Base-by-base conservation (phyloP, 2,113 vertebrate genomes). In the Elachura formosa region DNA sequence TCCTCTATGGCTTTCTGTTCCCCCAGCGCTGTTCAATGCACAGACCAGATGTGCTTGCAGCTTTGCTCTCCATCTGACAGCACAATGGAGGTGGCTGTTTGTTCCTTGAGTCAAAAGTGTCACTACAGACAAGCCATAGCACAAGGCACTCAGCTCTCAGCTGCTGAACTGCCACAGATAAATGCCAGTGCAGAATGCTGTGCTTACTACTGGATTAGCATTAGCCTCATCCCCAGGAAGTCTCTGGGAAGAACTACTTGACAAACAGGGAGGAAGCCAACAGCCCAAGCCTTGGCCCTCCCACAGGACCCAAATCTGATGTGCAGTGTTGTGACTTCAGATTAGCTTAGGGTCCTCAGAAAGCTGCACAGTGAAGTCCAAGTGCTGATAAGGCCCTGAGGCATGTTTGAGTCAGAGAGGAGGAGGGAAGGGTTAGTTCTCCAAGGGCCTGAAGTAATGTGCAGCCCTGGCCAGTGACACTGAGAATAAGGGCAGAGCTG, bases 401-500 rank as follows among this genome's bases (percentile, higher is more conserved):
- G 92, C 78, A n/a, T 2, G 2, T 83, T 41, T 78, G 64, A 87
- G 78, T 40, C 38, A 45, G 63, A 77, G 52, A 86, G 79, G 12
- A 91, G 75, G 34, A 66, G 33, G 38, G 58, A 89, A 64, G 49
- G 88, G 84, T 87, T 68, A 90, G 61, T 40, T 76, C 87, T 80
- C 63, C 26, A 62, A 51, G 61, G 34, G 51, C 69, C 62, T 72
- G 90, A 87, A 90, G 59, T 62, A 71, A 88, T 62, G 64, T 43
- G 55, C 22, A 59, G 68, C 61, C 68, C n/a, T 45, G 54, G 68
- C 61, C 54, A 16, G 81, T 91, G 96, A 96, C 96, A 91, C 78
- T 40, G 41, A 78, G 90, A 95, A 92, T 92, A 96, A 96, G 95
- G 88, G 86, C 56, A 20, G 23, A 83, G 33, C 72, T 72, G 55